Conservation (phyloP, 2,888 invertebrate genomes). For the Drosophila meridiana region DNA sequence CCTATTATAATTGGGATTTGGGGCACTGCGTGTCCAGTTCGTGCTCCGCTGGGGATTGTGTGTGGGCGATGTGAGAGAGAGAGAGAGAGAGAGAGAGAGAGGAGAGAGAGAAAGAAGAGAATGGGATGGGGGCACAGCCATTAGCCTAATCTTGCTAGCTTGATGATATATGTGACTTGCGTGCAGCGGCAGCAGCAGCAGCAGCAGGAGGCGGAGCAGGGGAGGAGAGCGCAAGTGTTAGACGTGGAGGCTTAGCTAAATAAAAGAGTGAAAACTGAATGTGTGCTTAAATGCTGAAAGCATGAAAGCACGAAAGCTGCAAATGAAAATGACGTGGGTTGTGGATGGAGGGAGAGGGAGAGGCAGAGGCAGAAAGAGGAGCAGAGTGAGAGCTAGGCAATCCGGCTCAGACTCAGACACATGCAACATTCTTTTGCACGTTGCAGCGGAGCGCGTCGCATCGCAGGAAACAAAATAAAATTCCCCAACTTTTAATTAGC, state of each 20-base stretch:
- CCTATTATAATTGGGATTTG: slow-evolving; percentile 3
- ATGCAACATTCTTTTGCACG: slow-evolving; percentile 3
- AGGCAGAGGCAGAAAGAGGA: too few relatives aligned
- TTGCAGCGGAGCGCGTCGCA: slow-evolving; percentile 2
- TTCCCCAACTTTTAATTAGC: slow-evolving; percentile 53
- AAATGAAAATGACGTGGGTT: not conserved
- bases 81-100: not conserved
- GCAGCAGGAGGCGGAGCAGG: not conserved
- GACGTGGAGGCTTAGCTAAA: not conserved
- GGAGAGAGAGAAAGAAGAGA: not conserved
- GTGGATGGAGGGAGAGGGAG: not conserved
- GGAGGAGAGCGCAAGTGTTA: not conserved
- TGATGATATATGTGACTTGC: not conserved
- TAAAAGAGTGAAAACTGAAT: slow-evolving; percentile 3
- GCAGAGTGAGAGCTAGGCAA: not conserved
- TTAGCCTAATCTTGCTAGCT: slow-evolving; percentile 3
- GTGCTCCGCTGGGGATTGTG: not conserved
- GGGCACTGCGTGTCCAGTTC: slow-evolving; percentile 7
- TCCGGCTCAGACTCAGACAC: not conserved
- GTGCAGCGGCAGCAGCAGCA: not conserved
- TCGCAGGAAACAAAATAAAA: slow-evolving; percentile 16
- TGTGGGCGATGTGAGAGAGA: not conserved
- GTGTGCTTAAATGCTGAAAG: slow-evolving; percentile 5
- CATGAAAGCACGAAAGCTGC: slow-evolving; percentile 1
- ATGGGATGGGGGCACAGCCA: not conserved